Evolutionary conservation across 2,113 vertebrate genomes (phyloP).

Genomic region (Eudyptes chrysolophus): DNA sequence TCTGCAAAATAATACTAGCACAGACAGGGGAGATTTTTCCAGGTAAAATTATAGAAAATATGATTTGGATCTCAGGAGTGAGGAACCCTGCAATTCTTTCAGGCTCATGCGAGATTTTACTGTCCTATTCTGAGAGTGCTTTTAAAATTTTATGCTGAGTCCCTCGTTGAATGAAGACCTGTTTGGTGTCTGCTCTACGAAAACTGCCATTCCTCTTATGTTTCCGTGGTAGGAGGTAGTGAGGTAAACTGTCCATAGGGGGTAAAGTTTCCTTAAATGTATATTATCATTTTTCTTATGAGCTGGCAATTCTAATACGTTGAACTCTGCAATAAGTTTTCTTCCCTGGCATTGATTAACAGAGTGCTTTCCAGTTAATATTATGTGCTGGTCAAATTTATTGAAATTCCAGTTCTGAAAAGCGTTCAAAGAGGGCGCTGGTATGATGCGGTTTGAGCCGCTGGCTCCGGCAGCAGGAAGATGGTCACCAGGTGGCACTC

Average conservation of each 20-base stretch:
- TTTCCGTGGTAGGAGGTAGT: background rate
- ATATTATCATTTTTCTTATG: background rate
- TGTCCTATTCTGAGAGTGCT: background rate
- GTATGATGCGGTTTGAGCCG: rapidly evolving
- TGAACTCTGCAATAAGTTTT: background rate
- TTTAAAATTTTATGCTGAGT: background rate
- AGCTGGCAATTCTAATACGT: background rate
- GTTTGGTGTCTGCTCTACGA: rapidly evolving
- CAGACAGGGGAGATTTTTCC: background rate
- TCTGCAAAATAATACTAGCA: background rate
- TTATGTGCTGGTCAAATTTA: background rate
- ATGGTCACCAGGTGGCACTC: conserved; percentile 50
- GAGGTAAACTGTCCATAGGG: rapidly evolving
- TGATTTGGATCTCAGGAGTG: background rate
- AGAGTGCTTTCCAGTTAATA: background rate
- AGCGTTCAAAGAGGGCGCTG: background rate
- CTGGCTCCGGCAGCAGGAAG: background rate
- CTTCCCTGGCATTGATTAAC: background rate
- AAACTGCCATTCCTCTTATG: background rate
- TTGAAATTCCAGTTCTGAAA: background rate
- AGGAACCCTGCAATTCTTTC: background rate
- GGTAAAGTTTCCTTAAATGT: background rate
- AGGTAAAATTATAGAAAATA: background rate
- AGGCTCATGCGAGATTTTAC: background rate
- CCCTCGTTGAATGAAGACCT: background rate